These are phyloP conservation scores for Glareola pratincola DNA, from an alignment of 2,113 vertebrate species.

Conservation along the genomic window DNA sequence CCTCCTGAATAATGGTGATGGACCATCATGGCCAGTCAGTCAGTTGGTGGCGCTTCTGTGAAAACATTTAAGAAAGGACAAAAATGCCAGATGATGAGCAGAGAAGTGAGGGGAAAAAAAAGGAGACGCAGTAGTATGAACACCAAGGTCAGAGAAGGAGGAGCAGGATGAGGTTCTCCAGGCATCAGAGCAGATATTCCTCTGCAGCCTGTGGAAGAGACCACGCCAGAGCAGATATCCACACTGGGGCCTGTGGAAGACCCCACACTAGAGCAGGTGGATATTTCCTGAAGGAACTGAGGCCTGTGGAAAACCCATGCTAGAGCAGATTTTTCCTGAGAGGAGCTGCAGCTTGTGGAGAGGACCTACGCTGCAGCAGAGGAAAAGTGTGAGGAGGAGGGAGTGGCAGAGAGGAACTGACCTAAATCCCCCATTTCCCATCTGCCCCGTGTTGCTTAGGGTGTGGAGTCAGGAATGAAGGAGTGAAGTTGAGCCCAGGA, in stretches of 20 bases:
- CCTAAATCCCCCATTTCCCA: background rate
- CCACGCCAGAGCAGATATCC: background rate
- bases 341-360: background rate
- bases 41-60: background rate
- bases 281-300: background rate
- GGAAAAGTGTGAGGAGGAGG: background rate
- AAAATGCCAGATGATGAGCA: background rate
- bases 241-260: background rate
- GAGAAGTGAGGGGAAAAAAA: background rate
- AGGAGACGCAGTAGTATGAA: background rate
- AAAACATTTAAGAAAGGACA: background rate
- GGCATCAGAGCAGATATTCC: background rate
- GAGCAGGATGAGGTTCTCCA: background rate
- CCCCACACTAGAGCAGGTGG: background rate
- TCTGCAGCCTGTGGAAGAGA: background rate
- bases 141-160: background rate
- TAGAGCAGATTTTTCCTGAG: background rate
- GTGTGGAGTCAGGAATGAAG: background rate
- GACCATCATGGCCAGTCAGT: background rate
- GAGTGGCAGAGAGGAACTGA: background rate
- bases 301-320: background rate
- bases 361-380: background rate
- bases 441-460: background rate
- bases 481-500: background rate
- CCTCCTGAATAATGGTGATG: no score